Base-by-base conservation (phyloP, 2,113 vertebrate species). In the Cricetomys ansorgei region DNA sequence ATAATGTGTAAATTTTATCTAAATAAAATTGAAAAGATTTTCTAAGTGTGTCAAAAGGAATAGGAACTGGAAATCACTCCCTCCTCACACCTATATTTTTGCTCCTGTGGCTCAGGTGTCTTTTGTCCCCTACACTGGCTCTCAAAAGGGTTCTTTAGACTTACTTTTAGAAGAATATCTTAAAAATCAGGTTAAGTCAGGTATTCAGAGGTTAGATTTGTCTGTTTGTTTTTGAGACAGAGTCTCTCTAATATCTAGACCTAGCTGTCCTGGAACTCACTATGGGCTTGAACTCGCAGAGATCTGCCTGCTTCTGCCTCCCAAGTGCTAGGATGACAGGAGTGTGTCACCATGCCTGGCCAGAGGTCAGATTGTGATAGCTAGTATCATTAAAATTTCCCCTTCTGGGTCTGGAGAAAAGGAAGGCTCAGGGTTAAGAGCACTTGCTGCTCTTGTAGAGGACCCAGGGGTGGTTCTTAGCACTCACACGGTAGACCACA, bases 361-460 rank as follows among this genome's bases (percentile, higher is more conserved):
- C 77, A 92, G 48, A n/a, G 91, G 79, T 69, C 43, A 87, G 5
- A 62, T 96, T 94, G 96, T 92, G 84, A 79, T 79, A 69, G 95
- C 0, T 40, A 31, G 12, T 65, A 64, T 45, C 13, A 43, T 69
- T 76, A 59, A 93, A 91, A 62, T 25, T 17, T n/a, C 48, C 67
- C 19, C 57, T 11, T 34, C 43, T 31, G 16, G 55, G 43, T 40
- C 55, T 62, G 55, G 59, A 65, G 81, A 65, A n/a, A n/a, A n/a
- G n/a, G 59, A 23, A 48, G 57, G 40, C 40, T 85, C 43, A 65
- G 2, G 40, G 59, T 48, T 48, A 7, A 6, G 40, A 48, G 27
- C 43, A 48, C 9, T 34, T 37, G 7, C 45, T 53, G 45, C 48
- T 65, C 40, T 48, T 31, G 16, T 21, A 11, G 83, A 85, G 29